phyloP scores from a whole-genome alignment of 2,888 invertebrate genomes.

The Mesorhabditis belari region DNA sequence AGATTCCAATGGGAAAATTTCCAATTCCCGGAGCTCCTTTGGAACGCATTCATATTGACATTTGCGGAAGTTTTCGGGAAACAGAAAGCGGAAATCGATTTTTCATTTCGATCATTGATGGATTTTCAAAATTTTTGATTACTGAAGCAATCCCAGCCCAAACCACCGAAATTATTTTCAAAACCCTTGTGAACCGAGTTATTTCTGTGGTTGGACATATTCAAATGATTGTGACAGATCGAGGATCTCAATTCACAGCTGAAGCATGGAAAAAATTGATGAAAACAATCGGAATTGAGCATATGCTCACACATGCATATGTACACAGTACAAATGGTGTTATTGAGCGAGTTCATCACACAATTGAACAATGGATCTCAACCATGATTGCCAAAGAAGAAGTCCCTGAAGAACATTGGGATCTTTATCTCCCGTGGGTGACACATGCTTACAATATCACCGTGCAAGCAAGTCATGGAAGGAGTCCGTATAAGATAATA shows the following conservation, averaged over 20 bases:
- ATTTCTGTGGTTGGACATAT: conserved; percentile 7
- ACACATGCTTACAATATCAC: conserved; percentile 1
- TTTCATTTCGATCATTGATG: conserved; percentile 4
- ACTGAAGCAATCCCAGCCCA: conserved; percentile 3
- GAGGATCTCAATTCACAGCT: conserved; percentile 8
- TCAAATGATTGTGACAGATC: conserved; percentile 7
- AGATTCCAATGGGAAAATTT: conserved; percentile 3
- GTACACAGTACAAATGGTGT: conserved; percentile 4
- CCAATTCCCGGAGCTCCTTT: conserved; percentile 5
- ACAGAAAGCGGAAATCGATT: conserved; percentile 9
- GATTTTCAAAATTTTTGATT: conserved; percentile 9
- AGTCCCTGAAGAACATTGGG: no score
- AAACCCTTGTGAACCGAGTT: no score
- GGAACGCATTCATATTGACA: conserved; percentile 10
- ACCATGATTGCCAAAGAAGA: conserved; percentile 3
- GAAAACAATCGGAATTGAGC: background rate
- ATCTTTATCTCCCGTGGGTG: background rate
- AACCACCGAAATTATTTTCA: background rate
- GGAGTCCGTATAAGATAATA: background rate
- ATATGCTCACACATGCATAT: conserved; percentile 1
- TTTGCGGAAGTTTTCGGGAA: conserved; percentile 11
- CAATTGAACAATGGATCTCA: conserved; percentile 4
- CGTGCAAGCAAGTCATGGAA: background rate
- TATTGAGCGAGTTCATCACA: conserved; percentile 6
- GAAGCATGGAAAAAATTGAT: conserved; percentile 1